These are phyloP conservation scores for Pycnonotus jocosus DNA, from an alignment of 2,113 vertebrate genomes.

Conservation along the genomic window DNA sequence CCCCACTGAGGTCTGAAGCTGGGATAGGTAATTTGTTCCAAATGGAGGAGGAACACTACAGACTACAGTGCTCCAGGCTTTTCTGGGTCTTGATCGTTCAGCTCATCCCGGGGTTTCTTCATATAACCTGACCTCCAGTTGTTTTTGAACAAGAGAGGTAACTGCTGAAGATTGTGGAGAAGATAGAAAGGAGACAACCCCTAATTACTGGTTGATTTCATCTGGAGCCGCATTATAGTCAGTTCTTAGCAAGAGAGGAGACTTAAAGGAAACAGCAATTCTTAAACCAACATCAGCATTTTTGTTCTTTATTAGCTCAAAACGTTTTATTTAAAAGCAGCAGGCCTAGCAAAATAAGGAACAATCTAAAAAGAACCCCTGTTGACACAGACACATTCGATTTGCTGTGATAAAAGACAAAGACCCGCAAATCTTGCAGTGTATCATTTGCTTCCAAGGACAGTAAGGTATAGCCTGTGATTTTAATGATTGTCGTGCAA, in stretches of 20 bases:
- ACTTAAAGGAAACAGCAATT: background rate
- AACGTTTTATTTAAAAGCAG: background rate
- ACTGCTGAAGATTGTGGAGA: background rate
- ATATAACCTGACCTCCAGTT: constrained; percentile 38
- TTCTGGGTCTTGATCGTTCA: constrained; percentile 36
- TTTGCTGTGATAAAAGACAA: constrained; percentile 54
- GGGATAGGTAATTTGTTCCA: constrained; percentile 39
- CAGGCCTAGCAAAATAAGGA: background rate
- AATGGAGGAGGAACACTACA: background rate
- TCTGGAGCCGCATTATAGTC: background rate
- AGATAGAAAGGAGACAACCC: background rate
- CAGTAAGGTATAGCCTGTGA: constrained; percentile 43
- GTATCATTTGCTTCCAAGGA: constrained; percentile 53
- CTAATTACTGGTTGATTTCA: background rate
- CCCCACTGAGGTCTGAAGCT: constrained; percentile 31
- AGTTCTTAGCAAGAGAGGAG: background rate
- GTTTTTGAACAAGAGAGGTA: background rate
- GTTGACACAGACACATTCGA: background rate
- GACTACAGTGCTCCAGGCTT: background rate
- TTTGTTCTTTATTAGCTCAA: background rate
- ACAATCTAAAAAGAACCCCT: background rate
- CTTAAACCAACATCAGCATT: background rate
- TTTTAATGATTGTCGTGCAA: constrained; percentile 63
- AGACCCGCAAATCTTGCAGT: background rate
- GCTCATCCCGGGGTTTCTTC: background rate